Conservation (phyloP, 30 jellyfish, hydroid and myxozoan genomes). For the Hydractinia echinata region DNA sequence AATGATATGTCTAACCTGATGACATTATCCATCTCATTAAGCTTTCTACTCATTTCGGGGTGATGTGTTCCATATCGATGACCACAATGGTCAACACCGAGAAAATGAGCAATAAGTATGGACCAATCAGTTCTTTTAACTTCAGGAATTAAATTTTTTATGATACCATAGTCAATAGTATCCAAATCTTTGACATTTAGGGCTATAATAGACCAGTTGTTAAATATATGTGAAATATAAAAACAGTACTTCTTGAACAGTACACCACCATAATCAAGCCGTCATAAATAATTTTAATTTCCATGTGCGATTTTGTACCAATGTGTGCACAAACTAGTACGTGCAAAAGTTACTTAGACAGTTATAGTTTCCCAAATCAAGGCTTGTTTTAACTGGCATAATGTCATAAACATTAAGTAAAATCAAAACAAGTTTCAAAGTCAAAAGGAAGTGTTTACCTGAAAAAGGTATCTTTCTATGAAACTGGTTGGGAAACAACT, state of each 20-base stretch:
- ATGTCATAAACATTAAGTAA: too few species aligned
- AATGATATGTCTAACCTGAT: slow-evolving; percentile 40
- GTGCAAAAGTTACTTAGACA: too few species aligned
- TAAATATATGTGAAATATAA: too few species aligned
- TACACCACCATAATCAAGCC: too few species aligned
- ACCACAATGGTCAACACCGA: slow-evolving; percentile 98
- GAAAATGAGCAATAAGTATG: slow-evolving; percentile 68
- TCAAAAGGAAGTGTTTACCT: not conserved
- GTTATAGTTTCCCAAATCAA: too few species aligned
- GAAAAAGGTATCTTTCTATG: slow-evolving; percentile 49
- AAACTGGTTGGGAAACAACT: slow-evolving; percentile 55
- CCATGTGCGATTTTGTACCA: too few species aligned
- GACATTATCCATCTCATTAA: slow-evolving; percentile 67
- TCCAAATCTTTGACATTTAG: slow-evolving; percentile 77
- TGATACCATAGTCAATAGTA: slow-evolving; percentile 70
- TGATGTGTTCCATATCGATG: slow-evolving; percentile 92
- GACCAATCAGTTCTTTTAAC: slow-evolving; percentile 56
- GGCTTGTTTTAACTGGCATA: too few species aligned
- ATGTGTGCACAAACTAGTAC: too few species aligned
- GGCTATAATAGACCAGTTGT: slow-evolving; percentile 15
- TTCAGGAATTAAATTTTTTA: slow-evolving; percentile 47
- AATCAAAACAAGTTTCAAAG: too few species aligned
- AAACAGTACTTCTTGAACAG: too few species aligned
- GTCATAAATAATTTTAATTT: too few species aligned
- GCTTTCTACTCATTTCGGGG: slow-evolving; percentile 82